Conservation (phyloP, 1,140 invertebrate genomes). For the Campoletis sonorensis region DNA sequence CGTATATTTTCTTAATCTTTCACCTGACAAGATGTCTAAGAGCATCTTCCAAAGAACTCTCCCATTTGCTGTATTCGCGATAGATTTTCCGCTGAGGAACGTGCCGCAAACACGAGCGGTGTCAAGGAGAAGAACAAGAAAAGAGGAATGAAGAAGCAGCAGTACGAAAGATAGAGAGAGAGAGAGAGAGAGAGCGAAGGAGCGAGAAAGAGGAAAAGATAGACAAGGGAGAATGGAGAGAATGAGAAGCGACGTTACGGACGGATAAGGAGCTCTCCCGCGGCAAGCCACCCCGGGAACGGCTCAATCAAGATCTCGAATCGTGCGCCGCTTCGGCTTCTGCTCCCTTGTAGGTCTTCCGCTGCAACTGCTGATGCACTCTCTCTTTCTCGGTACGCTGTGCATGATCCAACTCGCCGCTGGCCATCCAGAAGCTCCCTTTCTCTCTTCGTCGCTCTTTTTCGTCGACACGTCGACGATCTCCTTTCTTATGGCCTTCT, state of each 20-base stretch:
- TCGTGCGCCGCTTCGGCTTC: conserved; percentile 40
- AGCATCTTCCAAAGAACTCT: not conserved
- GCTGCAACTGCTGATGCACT: conserved; percentile 20
- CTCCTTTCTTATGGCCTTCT: conserved; percentile 24
- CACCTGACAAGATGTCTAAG: too few species aligned
- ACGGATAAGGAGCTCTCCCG: conserved; percentile 44
- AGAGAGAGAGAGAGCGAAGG: not conserved
- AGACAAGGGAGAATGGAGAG: conserved; percentile 15
- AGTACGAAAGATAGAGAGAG: not conserved
- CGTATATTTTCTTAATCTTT: too few species aligned
- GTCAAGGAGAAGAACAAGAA: conserved; percentile 7
- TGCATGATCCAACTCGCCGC: conserved; percentile 13
- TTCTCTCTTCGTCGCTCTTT: not conserved
- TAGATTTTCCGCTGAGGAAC: conserved; percentile 19
- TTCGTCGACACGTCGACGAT: not conserved
- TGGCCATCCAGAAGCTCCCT: conserved; percentile 13
- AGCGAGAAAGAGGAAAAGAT: too few species aligned
- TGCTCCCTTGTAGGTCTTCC: conserved; percentile 33
- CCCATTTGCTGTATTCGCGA: conserved; percentile 9
- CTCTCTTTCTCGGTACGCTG: conserved; percentile 1
- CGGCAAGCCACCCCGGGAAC: conserved; percentile 42
- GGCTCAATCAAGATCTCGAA: conserved; percentile 44
- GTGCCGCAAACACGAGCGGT: conserved; percentile 30
- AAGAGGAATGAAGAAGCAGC: not conserved
- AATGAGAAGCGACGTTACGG: conserved; percentile 38